Evolutionary conservation across 2,888 invertebrate genomes (phyloP), one percentile per base, ranked within the genome.

Genomic region (Folsomia candida): DNA sequence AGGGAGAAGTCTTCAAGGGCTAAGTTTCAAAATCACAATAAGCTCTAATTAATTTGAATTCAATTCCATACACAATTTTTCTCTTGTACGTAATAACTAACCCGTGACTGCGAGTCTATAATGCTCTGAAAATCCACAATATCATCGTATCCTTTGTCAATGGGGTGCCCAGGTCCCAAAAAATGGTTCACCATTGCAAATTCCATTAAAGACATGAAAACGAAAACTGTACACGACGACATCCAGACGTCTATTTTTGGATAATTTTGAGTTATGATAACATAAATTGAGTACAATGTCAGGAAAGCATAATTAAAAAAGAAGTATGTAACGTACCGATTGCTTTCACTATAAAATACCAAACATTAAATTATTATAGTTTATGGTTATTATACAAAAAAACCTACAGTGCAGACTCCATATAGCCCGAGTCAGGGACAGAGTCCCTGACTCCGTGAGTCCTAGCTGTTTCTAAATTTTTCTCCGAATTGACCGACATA

Each of bases 121-220:
- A 77, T 71, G 20, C 74, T 75, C 27, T 77, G 72, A 9, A 74
- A 58, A 59, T 78, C 78, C 65, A 73, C 72, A 26, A 74, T 73
- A 51, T 78, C 78, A 22, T 75, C 74, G 26, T 78, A 78, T 24
- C 78, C 75, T 54, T 75, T 76, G 28, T 76, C 78, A 28, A 75
- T 75, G 18, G 76, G 78, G n/a, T 69, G 67, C 24, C 78, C 88
- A 0, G 93, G 92, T 0, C 93, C 93, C 88, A 90, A 89, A 82
- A 91, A 93, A 83, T 93, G 93, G 82, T 94, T 94, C 58, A 94
- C 93, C 1, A 94, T 89, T 0, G 93, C 93, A 82, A 93, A 94
- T 84, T 94, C 93, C 88, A 94, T 93, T 29, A 93, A 86, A 0
- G 93, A 93, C 67, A 93, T 87, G 82, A 93, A 93, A n/a, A 94